phyloP scores from a whole-genome alignment of 2,888 invertebrate species.

The Drosophila sordidapex region DNA sequence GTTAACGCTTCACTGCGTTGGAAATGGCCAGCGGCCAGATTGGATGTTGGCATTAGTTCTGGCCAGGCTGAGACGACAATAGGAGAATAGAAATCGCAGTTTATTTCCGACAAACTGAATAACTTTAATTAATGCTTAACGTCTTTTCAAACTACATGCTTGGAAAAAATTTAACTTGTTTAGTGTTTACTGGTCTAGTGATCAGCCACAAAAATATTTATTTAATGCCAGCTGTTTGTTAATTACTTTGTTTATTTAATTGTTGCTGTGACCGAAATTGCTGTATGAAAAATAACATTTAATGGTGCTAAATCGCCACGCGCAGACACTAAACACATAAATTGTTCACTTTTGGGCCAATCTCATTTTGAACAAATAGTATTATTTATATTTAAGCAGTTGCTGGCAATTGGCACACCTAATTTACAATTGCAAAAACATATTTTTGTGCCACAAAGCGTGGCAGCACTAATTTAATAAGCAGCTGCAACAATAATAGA shows the following conservation, averaged over 20 bases:
- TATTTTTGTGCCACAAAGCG: background rate
- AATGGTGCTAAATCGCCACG: background rate
- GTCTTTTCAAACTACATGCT: background rate
- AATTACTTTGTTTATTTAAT: background rate
- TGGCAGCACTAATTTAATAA: background rate
- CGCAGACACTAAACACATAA: background rate
- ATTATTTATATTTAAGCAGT: background rate
- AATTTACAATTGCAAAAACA: conserved; percentile 3
- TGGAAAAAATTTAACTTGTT: background rate
- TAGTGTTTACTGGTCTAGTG: background rate
- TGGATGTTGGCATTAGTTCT: background rate
- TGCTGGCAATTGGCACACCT: conserved; percentile 2
- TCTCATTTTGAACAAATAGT: background rate
- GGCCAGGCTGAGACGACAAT: background rate
- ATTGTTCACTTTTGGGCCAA: background rate
- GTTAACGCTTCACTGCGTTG: conserved; percentile 22
- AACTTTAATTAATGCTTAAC: background rate
- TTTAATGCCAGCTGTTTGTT: background rate
- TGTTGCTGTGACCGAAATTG: background rate
- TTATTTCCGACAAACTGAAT: background rate
- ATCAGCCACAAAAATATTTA: background rate
- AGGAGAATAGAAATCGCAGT: background rate
- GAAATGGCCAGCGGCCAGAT: background rate
- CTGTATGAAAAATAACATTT: background rate
- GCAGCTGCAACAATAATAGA: background rate